Base-by-base conservation (phyloP, 2,888 invertebrate genomes). In the Cheiracanthium punctorium region DNA sequence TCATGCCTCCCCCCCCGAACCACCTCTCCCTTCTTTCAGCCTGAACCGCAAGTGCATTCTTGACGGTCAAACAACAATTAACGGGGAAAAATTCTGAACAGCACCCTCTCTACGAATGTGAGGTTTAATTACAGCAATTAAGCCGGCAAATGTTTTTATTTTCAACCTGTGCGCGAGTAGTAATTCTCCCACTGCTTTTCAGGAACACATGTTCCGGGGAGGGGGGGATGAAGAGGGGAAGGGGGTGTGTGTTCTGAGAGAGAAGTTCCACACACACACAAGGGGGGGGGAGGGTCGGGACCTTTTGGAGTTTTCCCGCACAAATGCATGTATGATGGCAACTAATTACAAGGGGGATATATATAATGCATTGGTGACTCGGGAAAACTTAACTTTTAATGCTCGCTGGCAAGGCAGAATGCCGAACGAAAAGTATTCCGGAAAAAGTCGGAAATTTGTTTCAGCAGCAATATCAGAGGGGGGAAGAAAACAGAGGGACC, bases 111-210 rank as follows among this genome's bases (percentile, higher is more conserved):
- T 72, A 58, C 77, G 77, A 77, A 43, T 84, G 77, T 43, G 71
- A 48, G 72, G 82, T 84, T 84, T 84, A 84, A 84, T 84, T 84
- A 84, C 82, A 77, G 82, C 82, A 84, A 84, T 84, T 84, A 84
- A 77, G 48, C 33, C 33, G 33, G 65, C 32, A 32, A 37, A 41
- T 29, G 70, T 77, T 73, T 84, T 84, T 84, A 84, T 77, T 77
- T 71, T 75, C 41, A 41, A 41, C 58, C 64, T 82, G 70, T 65
- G 70, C 64, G 43, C 30, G 58, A 69, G 29, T n/a, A n/a, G n/a
- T 33, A 33, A 80, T 73, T 80, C 80, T 64, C 70, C 48, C 80
- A 73, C 43, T 71, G 71, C 72, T 32, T 72, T n/a, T 84, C 65
- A 64, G 67, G 72, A 77, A 84, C 82, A 84, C 67, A 72, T 84